Base-by-base conservation (phyloP, 2,113 vertebrate species). In the Suncus etruscus region DNA sequence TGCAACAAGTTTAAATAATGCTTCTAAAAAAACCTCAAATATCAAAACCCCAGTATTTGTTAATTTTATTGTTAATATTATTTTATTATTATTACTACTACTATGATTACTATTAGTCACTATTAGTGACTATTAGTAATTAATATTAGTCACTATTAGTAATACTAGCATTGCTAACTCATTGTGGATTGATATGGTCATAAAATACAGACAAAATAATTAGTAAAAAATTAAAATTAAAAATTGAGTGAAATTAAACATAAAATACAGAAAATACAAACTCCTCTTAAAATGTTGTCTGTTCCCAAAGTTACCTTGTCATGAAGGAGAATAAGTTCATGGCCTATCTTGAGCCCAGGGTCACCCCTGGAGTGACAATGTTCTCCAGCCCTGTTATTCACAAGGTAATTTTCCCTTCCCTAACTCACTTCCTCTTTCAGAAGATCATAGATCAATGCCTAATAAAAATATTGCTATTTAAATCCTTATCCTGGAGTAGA, bases 171-270 rank as follows among this genome's bases (percentile, higher is more conserved):
- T 90, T 90, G 69, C n/a, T 31, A 92, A 78, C 5, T 6, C 27
- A 50, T 0, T 25, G 54, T 25, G 15, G 32, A 39, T 6, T n/a
- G 6, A 74, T 12, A 76, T 1, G 45, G 11, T 65, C 47, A 65
- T 14, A 29, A 68, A 84, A 73, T 51, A n/a, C 25, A 82, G 11
- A 16, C 58, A 91, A 88, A 77, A 58, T 6, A 63, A 73, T 45
- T 20, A 82, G 29, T 48, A 70, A 29, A 7, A 45, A 65, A 87
- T 45, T 68, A 47, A 74, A 89, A 32, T n/a, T 76, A 51, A 81
- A 58, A 83, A 85, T 32, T 48, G 73, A 51, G n/a, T 87, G 31
- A 72, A 80, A 79, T 22, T 24, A 75, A 87, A 86, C 92, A 81
- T 22, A 77, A 87, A 86, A 81, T 22, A 77, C 12, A 78, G 51